Percentiles rank a stretch among this genome's conserved stretches.
Evolutionary conservation across 2,888 invertebrate genomes (phyloP).

Genomic region (Ditula angustiorana): DNA sequence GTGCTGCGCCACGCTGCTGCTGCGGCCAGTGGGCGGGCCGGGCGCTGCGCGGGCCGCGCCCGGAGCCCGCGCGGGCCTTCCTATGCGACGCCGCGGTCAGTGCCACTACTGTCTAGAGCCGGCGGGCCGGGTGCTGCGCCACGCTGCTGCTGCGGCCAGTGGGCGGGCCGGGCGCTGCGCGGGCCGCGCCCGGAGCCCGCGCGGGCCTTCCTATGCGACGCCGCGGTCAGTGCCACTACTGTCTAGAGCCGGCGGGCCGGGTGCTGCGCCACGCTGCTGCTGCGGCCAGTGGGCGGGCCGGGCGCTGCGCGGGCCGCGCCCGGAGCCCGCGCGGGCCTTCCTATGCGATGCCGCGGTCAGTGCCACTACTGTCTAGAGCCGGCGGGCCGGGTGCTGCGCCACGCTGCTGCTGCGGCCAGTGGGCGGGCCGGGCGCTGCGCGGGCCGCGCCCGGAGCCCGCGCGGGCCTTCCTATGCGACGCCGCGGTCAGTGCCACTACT

Average conservation of each 20-base stretch:
- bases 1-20: conserved; percentile 44
- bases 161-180: conserved; percentile 37
- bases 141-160: conserved; percentile 40
- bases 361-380: conserved; percentile 40
- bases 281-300: conserved; percentile 40
- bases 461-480: conserved; percentile 56
- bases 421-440: conserved; percentile 37
- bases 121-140: conserved; percentile 51
- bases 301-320: conserved; percentile 16
- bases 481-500: conserved; percentile 57
- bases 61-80: conserved; percentile 52
- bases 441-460: conserved; percentile 44
- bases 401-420: conserved; percentile 40
- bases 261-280: conserved; percentile 44
- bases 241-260: conserved; percentile 48
- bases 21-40: conserved; percentile 40
- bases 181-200: conserved; percentile 44
- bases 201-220: conserved; percentile 56
- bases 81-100: conserved; percentile 65
- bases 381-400: conserved; percentile 51
- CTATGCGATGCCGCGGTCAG: conserved; percentile 65
- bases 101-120: conserved; percentile 40
- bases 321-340: conserved; percentile 52
- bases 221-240: conserved; percentile 57
- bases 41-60: conserved; percentile 16